These are phyloP conservation scores for Gobionotothen gibberifrons DNA, from an alignment of 2,797 vertebrate species.

Conservation along the genomic window DNA sequence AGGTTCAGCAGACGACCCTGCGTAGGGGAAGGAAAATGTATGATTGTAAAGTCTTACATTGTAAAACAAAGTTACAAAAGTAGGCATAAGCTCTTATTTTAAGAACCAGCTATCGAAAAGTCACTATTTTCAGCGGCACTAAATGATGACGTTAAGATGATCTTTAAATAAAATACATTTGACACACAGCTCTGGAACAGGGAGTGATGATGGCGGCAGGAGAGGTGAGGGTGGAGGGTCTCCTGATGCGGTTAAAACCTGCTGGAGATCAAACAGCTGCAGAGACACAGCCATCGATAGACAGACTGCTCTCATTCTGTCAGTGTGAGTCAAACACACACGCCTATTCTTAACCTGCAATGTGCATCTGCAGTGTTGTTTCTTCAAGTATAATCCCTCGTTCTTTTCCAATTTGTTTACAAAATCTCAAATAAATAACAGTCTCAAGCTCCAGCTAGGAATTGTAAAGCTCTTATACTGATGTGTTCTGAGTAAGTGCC, in stretches of 20 bases:
- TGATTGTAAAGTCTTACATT: neutral
- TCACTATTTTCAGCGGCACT: neutral
- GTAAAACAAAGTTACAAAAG: slow-evolving; percentile 1
- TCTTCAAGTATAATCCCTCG: neutral
- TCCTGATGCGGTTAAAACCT: slow-evolving; percentile 17
- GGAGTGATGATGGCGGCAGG: neutral
- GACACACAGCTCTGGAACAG: neutral
- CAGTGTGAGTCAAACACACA: slow-evolving; percentile 1
- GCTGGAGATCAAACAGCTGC: slow-evolving; percentile 46
- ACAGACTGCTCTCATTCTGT: slow-evolving; percentile 67
- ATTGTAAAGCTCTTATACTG: neutral
- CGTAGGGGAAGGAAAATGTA: slow-evolving; percentile 54
- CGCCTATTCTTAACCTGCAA: neutral
- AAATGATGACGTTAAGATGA: neutral
- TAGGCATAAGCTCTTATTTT: neutral
- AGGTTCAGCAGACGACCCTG: slow-evolving; percentile 96
- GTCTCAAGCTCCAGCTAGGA: neutral
- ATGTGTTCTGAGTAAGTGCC: neutral
- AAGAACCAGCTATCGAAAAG: neutral
- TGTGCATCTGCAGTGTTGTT: neutral
- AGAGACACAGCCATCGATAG: slow-evolving; percentile 20
- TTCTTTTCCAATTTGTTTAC: neutral
- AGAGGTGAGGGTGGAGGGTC: slow-evolving; percentile 23
- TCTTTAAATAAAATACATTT: neutral
- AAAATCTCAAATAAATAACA: neutral